Base-by-base conservation (phyloP, 2,797 vertebrate genomes). In the Esox masquinongy region DNA sequence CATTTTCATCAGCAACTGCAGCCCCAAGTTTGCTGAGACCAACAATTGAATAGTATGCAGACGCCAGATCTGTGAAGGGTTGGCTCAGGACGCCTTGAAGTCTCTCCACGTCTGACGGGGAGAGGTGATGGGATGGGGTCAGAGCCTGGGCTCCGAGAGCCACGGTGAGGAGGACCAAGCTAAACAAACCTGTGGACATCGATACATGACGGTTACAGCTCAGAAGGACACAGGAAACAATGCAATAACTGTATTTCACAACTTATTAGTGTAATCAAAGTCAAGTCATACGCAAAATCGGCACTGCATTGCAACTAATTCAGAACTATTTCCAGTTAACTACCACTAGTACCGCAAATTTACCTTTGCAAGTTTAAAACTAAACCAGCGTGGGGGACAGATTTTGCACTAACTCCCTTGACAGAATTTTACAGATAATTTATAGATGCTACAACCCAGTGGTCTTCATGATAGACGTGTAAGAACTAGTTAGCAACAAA, bases 71-170 rank as follows among this genome's bases (percentile, higher is more conserved):
- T 15, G 86, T 80, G 82, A 95, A 93, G 0, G 95, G 95, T 63
- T 94, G 94, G 83, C 93, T 94, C 82, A 99, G 86, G 0, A 91
- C 85, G 76, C 77, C 91, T 82, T 94, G 94, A 76, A 99, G 92
- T 80, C 97, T 92, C 53, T 92, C 93, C 88, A 98, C 93, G 67
- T 99, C 97, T 0, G 93, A 84, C 69, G 90, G 85, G 22, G 93
- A 93, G 72, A 99, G 95, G 83, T 95, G 94, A 84, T 99, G 96
- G 22, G 93, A 93, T 36, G 96, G 97, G 2, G 94, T 95, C 84
- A 97, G 89, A 36, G 94, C 94, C 79, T 87, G 93, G 70, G 85
- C 89, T 77, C 86, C 82, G 2, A 93, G 84, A 81, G 93, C 82
- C 86, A 96, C 75, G 34, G 88, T 82, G 83, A 95, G 83, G 69